phyloP scores from a whole-genome alignment of 2,888 invertebrate genomes.

The Latrodectus elegans region DNA sequence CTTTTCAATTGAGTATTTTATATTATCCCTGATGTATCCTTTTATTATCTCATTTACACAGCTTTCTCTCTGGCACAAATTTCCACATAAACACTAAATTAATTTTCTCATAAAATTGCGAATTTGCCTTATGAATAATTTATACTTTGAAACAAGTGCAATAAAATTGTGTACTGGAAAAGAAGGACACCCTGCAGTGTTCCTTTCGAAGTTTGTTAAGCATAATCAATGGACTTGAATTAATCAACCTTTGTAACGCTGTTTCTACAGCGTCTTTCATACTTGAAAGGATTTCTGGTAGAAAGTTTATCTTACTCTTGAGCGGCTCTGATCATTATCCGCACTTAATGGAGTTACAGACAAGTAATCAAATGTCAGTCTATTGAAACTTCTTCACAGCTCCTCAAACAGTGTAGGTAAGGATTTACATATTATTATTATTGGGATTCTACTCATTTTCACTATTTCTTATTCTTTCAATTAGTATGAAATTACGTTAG shows the following conservation, averaged over 20 bases:
- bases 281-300: constrained; percentile 43
- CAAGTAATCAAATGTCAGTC: too few relatives aligned
- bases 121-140: constrained; percentile 68
- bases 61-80: constrained; percentile 33
- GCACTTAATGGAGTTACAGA: too few relatives aligned
- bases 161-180: constrained; percentile 1
- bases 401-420: too few relatives aligned
- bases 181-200: constrained; percentile 40
- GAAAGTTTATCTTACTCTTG: constrained; percentile 50
- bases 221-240: constrained; percentile 63
- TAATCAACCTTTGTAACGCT: constrained; percentile 45
- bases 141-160: constrained; percentile 25
- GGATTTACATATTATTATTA: too few relatives aligned
- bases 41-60: constrained; percentile 53
- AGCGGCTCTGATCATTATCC: background rate
- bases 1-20: too few relatives aligned
- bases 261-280: constrained; percentile 51
- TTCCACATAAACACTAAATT: constrained; percentile 65
- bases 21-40: background rate
- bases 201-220: constrained; percentile 50
- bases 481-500: too few relatives aligned
- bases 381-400: too few relatives aligned
- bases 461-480: too few relatives aligned
- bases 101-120: constrained; percentile 68
- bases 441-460: too few relatives aligned